Conservation (phyloP, 1,140 invertebrate genomes). For the Pseudomyrmex cubaensis region DNA sequence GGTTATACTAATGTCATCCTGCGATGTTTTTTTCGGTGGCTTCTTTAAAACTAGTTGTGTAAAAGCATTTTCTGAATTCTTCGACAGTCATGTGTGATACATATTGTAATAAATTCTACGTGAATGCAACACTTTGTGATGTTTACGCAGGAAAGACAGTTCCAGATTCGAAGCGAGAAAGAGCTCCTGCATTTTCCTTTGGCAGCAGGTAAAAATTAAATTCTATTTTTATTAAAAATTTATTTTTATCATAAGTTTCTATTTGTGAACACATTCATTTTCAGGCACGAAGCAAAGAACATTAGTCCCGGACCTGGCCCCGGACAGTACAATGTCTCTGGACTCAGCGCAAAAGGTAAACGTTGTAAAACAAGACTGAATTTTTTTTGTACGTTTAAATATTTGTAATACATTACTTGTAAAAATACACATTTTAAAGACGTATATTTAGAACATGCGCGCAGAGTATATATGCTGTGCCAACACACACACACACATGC, state of each 20-base stretch:
- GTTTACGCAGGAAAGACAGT: conserved; percentile 88
- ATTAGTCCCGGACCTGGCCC: conserved; percentile 92
- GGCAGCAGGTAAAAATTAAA: conserved; percentile 86
- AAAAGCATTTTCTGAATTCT: not conserved
- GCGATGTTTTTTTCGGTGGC: not conserved
- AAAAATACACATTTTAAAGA: no score
- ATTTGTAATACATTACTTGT: no score
- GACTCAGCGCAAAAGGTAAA: conserved; percentile 92
- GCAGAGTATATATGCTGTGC: no score
- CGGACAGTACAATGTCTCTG: conserved; percentile 94
- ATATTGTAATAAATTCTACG: not conserved
- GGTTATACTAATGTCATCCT: conserved; percentile 9
- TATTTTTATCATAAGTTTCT: not conserved
- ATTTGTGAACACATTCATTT: conserved; percentile 37
- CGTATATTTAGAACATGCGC: no score
- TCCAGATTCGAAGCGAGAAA: conserved; percentile 90
- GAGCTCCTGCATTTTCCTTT: conserved; percentile 92
- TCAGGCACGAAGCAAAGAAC: conserved; percentile 84
- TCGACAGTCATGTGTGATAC: not conserved
- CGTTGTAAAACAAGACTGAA: conserved; percentile 8
- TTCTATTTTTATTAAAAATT: not conserved
- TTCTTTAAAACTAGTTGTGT: not conserved
- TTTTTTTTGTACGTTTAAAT: no score
- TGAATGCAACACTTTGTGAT: conserved; percentile 51
- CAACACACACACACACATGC: no score